Evolutionary conservation across 2,113 vertebrate genomes (phyloP).

Genomic region (Piprites chloris): DNA sequence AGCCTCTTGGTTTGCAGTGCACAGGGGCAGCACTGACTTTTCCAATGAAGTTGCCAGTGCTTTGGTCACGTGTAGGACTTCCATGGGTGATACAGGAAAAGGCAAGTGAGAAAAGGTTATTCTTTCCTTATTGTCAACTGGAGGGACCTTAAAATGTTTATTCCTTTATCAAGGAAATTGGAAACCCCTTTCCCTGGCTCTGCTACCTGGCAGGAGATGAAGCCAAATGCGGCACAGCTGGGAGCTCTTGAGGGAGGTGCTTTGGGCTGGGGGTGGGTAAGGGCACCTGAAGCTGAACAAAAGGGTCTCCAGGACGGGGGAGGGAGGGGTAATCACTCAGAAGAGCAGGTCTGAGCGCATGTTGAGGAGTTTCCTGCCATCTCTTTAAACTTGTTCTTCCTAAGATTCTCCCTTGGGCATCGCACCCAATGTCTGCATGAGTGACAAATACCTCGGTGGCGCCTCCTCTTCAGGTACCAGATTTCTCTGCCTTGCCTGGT

Average conservation of each 20-base stretch:
- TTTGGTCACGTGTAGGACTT: neutral
- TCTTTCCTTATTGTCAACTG: neutral
- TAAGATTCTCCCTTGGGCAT: accelerated
- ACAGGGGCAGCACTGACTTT: neutral
- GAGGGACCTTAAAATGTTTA: neutral
- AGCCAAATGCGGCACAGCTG: neutral
- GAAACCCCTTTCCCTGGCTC: neutral
- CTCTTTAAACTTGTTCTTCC: neutral
- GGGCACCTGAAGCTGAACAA: neutral
- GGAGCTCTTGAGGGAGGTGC: neutral
- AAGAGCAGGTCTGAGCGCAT: neutral
- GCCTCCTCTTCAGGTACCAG: neutral
- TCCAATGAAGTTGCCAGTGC: neutral
- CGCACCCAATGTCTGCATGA: neutral
- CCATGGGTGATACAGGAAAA: neutral
- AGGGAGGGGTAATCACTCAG: neutral
- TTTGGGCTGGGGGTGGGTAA: neutral
- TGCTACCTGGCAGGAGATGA: neutral
- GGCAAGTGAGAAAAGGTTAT: neutral
- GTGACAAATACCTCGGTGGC: neutral
- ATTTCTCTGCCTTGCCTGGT: neutral
- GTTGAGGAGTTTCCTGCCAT: neutral
- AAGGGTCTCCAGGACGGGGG: neutral
- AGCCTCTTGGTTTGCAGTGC: neutral
- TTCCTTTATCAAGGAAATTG: neutral